Base-by-base conservation (phyloP, 53 echinoderm and acorn worm species). In the Holothuria leucospilota region DNA sequence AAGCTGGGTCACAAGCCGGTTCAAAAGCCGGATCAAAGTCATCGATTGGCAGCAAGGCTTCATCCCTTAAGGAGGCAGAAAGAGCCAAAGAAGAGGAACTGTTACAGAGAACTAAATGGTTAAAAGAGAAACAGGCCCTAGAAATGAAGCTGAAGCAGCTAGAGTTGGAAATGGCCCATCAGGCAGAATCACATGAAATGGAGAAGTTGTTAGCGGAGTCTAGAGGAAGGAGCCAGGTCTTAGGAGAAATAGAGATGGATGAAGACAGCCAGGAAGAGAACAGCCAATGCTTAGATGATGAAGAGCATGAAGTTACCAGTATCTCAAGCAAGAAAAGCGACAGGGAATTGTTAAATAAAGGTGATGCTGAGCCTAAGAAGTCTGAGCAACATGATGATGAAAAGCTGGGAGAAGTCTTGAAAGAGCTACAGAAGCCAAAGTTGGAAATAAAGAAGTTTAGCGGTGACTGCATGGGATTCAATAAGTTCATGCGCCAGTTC, bases 401-500 rank as follows among this genome's bases (percentile, higher is more conserved):
- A 60, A 29, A 23, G 40, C 71, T 87, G 49, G 40, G 75, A 13
- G 78, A 85, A 23, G 86, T 81, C 58, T 58, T 86, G 13, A 16
- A 59, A 26, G 86, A 90, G 34, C 67, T 86, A 15, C 66, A 86
- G 68, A 86, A 86, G 53, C 86, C 86, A 3, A 80, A 68, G 53
- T 39, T 63, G 10, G 91, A 91, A 49, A 87, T 91, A 46, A 91
- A 87, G 82, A 82, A 87, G 21, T 87, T 91, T 83, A 28, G 63
- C 62, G 90, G 90, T 69, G 86, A 91, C 18, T 73, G 74, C 52
- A 40, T 63, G 28, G 59, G 82, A 14, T 91, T 75, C 63, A 62
- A 84, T 6, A 91, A 85, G 51, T 91, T 91, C 52, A 85, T 91
- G 20, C 67, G 88, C 40, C 91, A 91, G 71, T 91, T 91, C 80